Percentiles rank a stretch among this genome's conserved stretches.
These are phyloP conservation scores for Pseudonaja textilis DNA, from an alignment of 2,113 vertebrate genomes.

Conservation along the genomic window DNA sequence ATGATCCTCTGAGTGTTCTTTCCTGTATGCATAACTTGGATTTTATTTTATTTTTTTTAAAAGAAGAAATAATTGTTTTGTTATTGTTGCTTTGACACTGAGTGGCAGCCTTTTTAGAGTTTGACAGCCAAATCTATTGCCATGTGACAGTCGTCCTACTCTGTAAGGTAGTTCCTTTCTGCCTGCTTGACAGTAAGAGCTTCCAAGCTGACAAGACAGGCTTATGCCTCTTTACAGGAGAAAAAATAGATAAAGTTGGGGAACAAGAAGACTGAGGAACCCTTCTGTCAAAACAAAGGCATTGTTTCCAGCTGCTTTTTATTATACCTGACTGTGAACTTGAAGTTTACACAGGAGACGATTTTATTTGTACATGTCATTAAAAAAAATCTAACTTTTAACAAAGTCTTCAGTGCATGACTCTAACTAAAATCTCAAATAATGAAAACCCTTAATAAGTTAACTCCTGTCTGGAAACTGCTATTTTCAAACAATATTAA, in stretches of 20 bases:
- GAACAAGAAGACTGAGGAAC: slow-evolving; percentile 35
- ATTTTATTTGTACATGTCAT: slow-evolving; percentile 51
- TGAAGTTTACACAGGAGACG: slow-evolving; percentile 50
- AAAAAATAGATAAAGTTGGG: slow-evolving; percentile 68
- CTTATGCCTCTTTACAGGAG: slow-evolving; percentile 63
- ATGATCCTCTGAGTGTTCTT: slow-evolving; percentile 47
- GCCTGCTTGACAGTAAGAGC: slow-evolving; percentile 76
- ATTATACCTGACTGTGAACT: slow-evolving; percentile 45
- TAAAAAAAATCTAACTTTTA: slow-evolving; percentile 33
- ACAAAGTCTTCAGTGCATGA: slow-evolving; percentile 29
- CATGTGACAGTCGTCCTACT: slow-evolving; percentile 61
- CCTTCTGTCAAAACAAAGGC: slow-evolving; percentile 72
- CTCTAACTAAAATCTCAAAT: slow-evolving; percentile 37
- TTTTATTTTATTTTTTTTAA: slow-evolving; percentile 35
- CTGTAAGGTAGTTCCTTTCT: slow-evolving; percentile 68
- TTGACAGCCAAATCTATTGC: slow-evolving; percentile 76
- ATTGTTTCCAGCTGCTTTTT: slow-evolving; percentile 61
- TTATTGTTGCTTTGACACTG: slow-evolving; percentile 73
- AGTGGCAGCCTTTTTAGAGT: slow-evolving; percentile 72
- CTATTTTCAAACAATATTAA: background rate
- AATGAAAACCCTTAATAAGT: slow-evolving; percentile 38
- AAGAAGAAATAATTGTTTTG: slow-evolving; percentile 74
- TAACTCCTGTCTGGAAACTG: background rate
- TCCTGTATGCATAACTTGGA: slow-evolving; percentile 64
- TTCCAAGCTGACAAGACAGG: slow-evolving; percentile 68